Conservation (phyloP, 2,113 vertebrate species). For the Antechinus flavipes region DNA sequence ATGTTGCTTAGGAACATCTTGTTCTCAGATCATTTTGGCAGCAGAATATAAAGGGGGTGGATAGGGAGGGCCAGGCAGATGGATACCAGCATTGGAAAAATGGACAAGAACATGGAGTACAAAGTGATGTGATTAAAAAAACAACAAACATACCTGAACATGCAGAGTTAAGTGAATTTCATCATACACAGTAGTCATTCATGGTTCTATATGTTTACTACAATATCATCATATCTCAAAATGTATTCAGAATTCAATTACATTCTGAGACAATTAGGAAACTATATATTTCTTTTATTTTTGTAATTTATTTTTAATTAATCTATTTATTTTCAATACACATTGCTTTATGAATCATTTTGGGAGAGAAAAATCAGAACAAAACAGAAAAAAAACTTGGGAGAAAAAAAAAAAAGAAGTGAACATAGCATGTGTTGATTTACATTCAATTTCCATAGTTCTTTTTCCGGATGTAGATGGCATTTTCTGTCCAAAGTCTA, state of each 20-base stretch:
- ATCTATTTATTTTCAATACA: too few species aligned
- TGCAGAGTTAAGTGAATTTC: not conserved
- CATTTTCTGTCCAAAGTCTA: too few species aligned
- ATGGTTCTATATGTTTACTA: not conserved
- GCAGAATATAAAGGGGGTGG: constrained; percentile 53
- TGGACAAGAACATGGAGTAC: constrained; percentile 33
- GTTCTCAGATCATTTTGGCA: constrained; percentile 57
- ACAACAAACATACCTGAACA: not conserved
- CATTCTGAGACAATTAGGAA: not conserved
- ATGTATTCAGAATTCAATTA: not conserved
- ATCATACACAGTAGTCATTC: not conserved
- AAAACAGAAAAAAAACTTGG: too few species aligned
- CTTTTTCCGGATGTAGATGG: too few species aligned
- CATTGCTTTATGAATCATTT: too few species aligned
- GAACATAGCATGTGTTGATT: too few species aligned
- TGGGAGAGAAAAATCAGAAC: too few species aligned
- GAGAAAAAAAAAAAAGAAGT: too few species aligned
- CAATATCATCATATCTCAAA: not conserved
- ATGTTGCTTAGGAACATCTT: constrained; percentile 67
- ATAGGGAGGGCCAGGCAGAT: not conserved
- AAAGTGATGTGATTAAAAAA: constrained; percentile 29
- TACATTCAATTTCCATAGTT: too few species aligned
- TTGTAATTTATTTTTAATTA: too few species aligned
- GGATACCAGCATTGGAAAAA: constrained; percentile 38
- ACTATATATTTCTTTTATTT: not conserved